Percentiles rank a stretch among this genome's conserved stretches.
Evolutionary conservation across 2,113 vertebrate genomes (phyloP).

Genomic region (Odocoileus virginianus): DNA sequence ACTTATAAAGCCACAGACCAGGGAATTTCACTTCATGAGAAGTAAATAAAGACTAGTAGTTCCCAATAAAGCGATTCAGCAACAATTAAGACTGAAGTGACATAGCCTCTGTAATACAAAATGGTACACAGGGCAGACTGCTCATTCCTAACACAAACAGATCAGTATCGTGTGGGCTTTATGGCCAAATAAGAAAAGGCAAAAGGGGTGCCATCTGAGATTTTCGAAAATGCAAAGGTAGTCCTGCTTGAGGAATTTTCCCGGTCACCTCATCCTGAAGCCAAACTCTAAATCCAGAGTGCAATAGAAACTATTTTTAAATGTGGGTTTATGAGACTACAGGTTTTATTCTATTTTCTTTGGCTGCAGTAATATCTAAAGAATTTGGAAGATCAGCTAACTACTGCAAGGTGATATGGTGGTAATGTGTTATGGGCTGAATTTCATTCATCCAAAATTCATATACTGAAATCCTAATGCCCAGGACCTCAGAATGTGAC

Average conservation of each 20-base stretch:
- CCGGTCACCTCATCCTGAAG: neutral
- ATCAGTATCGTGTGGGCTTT: neutral
- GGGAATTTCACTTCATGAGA: neutral
- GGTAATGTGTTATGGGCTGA: neutral
- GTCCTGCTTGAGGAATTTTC: neutral
- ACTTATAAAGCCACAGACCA: neutral
- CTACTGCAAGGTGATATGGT: neutral
- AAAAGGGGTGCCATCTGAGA: neutral
- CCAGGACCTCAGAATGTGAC: neutral
- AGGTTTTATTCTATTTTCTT: neutral
- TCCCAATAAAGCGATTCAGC: neutral
- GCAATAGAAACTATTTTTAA: neutral
- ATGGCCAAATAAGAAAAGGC: neutral
- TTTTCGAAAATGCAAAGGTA: conserved; percentile 6
- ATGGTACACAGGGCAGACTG: neutral
- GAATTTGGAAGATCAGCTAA: neutral
- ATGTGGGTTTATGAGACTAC: neutral
- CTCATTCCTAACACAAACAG: neutral
- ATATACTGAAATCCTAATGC: neutral
- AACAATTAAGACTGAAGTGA: neutral
- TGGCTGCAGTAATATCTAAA: neutral
- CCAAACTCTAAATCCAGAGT: neutral
- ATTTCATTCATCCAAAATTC: neutral
- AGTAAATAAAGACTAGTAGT: neutral
- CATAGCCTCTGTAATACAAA: neutral